These are phyloP conservation scores for Drosophila recens DNA, from an alignment of 2,888 invertebrate genomes.

Conservation along the genomic window DNA sequence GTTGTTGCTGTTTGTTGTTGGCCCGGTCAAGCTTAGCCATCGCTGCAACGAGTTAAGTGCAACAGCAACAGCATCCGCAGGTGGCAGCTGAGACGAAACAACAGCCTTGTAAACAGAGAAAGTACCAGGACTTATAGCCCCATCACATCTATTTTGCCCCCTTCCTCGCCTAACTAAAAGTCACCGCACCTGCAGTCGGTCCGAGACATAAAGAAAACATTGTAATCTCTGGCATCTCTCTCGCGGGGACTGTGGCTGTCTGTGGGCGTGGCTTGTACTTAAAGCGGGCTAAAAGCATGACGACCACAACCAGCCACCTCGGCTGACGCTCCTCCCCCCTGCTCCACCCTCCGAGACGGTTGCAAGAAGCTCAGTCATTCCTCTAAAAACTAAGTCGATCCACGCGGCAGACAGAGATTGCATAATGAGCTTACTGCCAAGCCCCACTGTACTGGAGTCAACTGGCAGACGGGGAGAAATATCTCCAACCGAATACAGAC, in stretches of 20 bases:
- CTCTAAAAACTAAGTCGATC: neutral
- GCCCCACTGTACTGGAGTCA: neutral
- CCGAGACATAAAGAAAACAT: constrained; percentile 28
- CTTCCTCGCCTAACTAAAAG: neutral
- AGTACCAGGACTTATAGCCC: constrained; percentile 3
- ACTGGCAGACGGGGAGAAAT: neutral
- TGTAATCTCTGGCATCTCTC: constrained; percentile 24
- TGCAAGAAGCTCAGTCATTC: neutral
- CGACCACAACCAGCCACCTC: constrained; percentile 25
- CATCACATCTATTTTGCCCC: neutral
- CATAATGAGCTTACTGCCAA: constrained; percentile 16
- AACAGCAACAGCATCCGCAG: constrained; percentile 9
- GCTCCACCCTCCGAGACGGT: neutral
- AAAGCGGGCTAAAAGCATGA: constrained; percentile 21
- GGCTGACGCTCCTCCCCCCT: neutral
- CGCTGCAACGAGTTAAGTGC: constrained; percentile 21
- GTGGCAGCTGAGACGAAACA: neutral
- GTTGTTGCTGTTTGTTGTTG: constrained; percentile 22
- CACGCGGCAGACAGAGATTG: constrained; percentile 4
- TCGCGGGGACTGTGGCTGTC: neutral
- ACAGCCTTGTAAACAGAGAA: constrained; percentile 10
- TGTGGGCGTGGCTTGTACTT: constrained; percentile 33
- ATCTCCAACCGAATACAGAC: neutral
- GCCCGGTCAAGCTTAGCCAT: constrained; percentile 29
- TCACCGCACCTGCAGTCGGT: neutral